Base-by-base conservation (phyloP, 2,113 vertebrate genomes). In the Sinocyclocheilus anophthalmus region DNA sequence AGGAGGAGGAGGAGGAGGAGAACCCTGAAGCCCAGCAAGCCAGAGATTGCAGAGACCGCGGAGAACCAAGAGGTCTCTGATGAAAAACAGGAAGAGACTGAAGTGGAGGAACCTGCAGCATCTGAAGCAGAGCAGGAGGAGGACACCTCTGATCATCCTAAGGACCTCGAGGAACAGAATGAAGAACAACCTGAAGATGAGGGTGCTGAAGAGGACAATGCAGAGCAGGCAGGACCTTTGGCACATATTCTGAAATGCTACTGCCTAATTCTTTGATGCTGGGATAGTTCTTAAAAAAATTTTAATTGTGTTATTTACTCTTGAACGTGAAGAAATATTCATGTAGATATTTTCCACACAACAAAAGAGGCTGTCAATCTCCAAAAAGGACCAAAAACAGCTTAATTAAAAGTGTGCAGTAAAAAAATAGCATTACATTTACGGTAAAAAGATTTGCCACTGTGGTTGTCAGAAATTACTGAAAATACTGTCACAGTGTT, bases 101-200 rank as follows among this genome's bases (percentile, higher is more conserved):
- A 65, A 12, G 33, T 22, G 5, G 26, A 76, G n/a, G 55, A 86
- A 33, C 0, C 79, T 0, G 53, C 33, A 4, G 90, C 88, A 18
- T 48, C 80, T 0, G 86, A 83, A 11, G 67, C 26, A 24, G 48
- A 86, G 22, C 84, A 88, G 48, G 50, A 85, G 16, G 70, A 81
- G 14, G 69, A 48, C 6, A 24, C 85, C 0, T 83, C 67, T 63
- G 59, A 79, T 14, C 65, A 14, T 70, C 26, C 81, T 30, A 86
- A 85, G 53, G 82, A 85, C 39, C 20, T 26, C 1, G 85, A 88
- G 18, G 85, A 7, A 45, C 78, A 85, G 12, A 86, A 83, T 73
- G 82, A 92, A 8, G 90, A 39, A 61, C 91, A 91, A 12, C 67
- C 39, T 0, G 75, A 89, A 0, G 86, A 81, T n/a, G 85, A 88